Evolutionary conservation across 92 coral and sea anemone genomes (phyloP).

Genomic region (Phenganax marumi): DNA sequence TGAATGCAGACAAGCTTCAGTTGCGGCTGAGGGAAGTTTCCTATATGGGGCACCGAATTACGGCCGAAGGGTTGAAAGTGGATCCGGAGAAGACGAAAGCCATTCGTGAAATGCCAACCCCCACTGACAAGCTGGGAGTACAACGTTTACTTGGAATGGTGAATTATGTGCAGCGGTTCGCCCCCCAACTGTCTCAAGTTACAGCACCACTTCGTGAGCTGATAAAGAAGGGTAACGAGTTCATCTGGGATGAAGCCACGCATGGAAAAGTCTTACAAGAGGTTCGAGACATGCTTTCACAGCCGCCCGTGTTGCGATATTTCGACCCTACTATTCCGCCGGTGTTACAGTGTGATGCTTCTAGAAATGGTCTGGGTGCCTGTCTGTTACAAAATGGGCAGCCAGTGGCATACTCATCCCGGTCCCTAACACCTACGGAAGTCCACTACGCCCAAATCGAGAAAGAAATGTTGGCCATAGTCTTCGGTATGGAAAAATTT

Average conservation of each 20-base stretch:
- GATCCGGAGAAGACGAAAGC: constrained; percentile 39
- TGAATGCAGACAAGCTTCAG: too few relatives aligned
- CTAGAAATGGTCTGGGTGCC: too few relatives aligned
- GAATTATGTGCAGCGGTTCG: constrained; percentile 53
- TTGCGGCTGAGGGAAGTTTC: too few relatives aligned
- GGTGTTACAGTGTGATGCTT: too few relatives aligned
- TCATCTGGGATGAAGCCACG: constrained; percentile 46
- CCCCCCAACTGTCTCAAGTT: too few relatives aligned
- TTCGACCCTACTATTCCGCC: too few relatives aligned
- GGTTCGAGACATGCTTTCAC: constrained; percentile 33
- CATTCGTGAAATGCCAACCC: constrained; percentile 43
- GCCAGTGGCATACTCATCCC: too few relatives aligned
- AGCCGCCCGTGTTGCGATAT: too few relatives aligned
- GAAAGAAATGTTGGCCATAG: constrained; percentile 42
- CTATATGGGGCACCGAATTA: background rate
- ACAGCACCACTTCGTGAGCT: too few relatives aligned
- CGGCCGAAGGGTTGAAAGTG: background rate
- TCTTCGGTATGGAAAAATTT: constrained; percentile 32
- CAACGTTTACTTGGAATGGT: constrained; percentile 53
- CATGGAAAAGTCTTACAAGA: constrained; percentile 47
- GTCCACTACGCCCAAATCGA: too few relatives aligned
- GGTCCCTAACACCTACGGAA: too few relatives aligned
- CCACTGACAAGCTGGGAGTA: constrained; percentile 52
- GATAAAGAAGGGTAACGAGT: constrained; percentile 51
- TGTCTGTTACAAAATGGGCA: constrained; percentile 3